Evolutionary conservation across 2,888 invertebrate species (phyloP).

Genomic region (Eumacrocentrus americanus): DNA sequence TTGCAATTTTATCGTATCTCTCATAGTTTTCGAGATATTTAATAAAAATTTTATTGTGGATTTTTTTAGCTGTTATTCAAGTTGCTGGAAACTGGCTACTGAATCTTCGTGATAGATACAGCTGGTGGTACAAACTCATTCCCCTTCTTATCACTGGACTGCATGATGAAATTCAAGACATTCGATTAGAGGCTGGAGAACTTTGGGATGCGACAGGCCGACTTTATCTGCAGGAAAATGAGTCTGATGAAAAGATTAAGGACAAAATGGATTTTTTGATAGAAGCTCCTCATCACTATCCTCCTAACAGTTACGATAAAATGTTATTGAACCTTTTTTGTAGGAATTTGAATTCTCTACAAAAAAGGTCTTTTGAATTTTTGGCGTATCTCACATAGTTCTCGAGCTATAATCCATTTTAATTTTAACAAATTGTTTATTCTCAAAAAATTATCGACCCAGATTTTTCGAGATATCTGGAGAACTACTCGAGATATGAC

Average conservation of each 20-base stretch:
- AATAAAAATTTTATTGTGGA: neutral
- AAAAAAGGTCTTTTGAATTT: no score
- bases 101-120: conserved; percentile 83
- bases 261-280: conserved; percentile 80
- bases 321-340: no score
- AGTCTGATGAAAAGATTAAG: conserved; percentile 75
- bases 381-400: no score
- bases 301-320: conserved; percentile 69
- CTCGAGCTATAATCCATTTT: no score
- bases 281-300: conserved; percentile 75
- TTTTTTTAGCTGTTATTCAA: conserved; percentile 69
- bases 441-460: no score
- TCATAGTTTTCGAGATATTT: no score
- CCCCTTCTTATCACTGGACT: conserved; percentile 85
- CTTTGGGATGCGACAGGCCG: conserved; percentile 78
- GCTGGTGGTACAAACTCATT: conserved; percentile 84
- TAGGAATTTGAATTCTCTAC: no score
- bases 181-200: conserved; percentile 68
- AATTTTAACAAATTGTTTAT: no score
- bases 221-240: conserved; percentile 85
- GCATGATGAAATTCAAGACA: conserved; percentile 79
- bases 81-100: conserved; percentile 82
- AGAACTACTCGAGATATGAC: no score
- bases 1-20: neutral
- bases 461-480: no score